phyloP scores from a whole-genome alignment of 2,113 vertebrate species.

The Microtus pennsylvanicus region DNA sequence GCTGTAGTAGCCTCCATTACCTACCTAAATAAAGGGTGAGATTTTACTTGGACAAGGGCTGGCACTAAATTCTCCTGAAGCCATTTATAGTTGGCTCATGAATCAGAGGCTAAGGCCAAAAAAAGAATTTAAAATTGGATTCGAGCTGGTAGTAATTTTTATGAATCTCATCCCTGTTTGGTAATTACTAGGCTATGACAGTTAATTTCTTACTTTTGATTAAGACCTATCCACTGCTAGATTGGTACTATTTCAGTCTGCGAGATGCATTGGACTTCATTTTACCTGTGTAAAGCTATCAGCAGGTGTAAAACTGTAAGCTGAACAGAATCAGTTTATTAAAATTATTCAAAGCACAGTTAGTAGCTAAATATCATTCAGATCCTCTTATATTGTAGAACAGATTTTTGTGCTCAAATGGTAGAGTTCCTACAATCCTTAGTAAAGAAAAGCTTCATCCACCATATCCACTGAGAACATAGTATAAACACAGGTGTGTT shows the following conservation, averaged over 20 bases:
- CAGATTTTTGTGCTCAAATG: slow-evolving; percentile 7
- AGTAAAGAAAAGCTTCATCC: neutral
- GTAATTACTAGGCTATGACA: slow-evolving; percentile 69
- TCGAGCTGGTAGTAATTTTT: slow-evolving; percentile 60
- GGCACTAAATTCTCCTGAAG: slow-evolving; percentile 53
- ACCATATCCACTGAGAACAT: slow-evolving; percentile 37
- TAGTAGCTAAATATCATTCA: slow-evolving; percentile 57
- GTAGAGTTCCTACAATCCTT: slow-evolving; percentile 20
- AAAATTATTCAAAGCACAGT: slow-evolving; percentile 51
- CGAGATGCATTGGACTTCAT: slow-evolving; percentile 59
- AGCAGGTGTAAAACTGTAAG: slow-evolving; percentile 58
- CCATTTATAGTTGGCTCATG: slow-evolving; percentile 62
- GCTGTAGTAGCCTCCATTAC: slow-evolving; percentile 50
- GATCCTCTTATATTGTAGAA: neutral
- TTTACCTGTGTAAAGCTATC: slow-evolving; percentile 63
- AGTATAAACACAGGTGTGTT: neutral
- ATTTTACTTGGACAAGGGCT: slow-evolving; percentile 57
- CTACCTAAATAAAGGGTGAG: slow-evolving; percentile 72
- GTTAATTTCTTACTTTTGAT: slow-evolving; percentile 75
- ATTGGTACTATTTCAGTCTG: slow-evolving; percentile 54
- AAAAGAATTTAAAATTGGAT: slow-evolving; percentile 69
- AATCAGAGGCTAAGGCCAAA: slow-evolving; percentile 63
- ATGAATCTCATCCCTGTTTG: slow-evolving; percentile 59
- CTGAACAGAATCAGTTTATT: slow-evolving; percentile 56
- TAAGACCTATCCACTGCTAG: slow-evolving; percentile 57